These are phyloP conservation scores for Epinephelus lanceolatus DNA, from an alignment of 2,113 vertebrate genomes.

Conservation along the genomic window DNA sequence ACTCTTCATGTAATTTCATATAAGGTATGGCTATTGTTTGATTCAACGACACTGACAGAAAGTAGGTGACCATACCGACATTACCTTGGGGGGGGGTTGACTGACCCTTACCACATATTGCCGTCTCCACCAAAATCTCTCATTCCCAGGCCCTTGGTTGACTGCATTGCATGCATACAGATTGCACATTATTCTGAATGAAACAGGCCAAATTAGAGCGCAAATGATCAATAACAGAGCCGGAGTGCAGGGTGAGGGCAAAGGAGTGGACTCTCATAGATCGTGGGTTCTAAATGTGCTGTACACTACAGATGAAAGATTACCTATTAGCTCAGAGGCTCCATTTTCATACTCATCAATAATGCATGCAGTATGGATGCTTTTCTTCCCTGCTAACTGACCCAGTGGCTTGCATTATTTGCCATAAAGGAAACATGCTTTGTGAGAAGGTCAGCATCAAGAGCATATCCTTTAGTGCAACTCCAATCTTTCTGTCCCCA, in stretches of 20 bases:
- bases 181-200: constrained; percentile 37
- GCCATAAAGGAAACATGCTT: not conserved
- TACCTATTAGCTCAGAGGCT: constrained; percentile 39
- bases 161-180: constrained; percentile 25
- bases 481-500: not conserved
- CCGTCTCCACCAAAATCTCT: not conserved
- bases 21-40: not conserved
- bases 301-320: constrained; percentile 40
- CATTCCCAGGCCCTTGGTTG: not conserved
- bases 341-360: constrained; percentile 61
- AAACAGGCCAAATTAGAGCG: constrained; percentile 7
- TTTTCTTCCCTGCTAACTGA: constrained; percentile 12
- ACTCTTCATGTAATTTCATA: not conserved
- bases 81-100: not conserved
- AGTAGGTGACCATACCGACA: not conserved
- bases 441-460: constrained; percentile 5
- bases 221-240: constrained; percentile 37
- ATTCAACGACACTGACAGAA: not conserved
- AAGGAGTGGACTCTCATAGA: constrained; percentile 9
- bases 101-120: not conserved
- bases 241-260: not conserved
- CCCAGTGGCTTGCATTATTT: not conserved
- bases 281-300: not conserved
- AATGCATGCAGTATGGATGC: constrained; percentile 47
- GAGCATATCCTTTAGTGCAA: not conserved